Base-by-base conservation (phyloP, 2,113 vertebrate species). In the Sinosuthora webbiana region DNA sequence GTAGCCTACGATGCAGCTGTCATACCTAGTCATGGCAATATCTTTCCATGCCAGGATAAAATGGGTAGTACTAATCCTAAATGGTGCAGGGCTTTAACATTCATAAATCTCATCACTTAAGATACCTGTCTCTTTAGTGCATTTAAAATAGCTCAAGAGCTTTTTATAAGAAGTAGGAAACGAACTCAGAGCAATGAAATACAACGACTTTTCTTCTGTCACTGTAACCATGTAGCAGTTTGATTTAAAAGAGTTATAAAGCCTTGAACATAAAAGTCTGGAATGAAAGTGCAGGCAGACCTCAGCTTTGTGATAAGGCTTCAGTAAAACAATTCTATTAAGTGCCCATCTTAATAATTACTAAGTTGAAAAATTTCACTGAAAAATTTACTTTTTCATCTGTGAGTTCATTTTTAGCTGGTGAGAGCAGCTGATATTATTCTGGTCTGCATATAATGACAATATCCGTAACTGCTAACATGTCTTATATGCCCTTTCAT, bases 91-190 rank as follows among this genome's bases (percentile, higher is more conserved):
- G 81, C 78, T 94, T 93, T 89, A 84, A 70, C 68, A 20, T 91
- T 93, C 73, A 93, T 97, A 95, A 96, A 92, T 87, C 78, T 93
- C 73, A 50, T 78, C 83, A 90, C 87, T 95, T 87, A 94, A 94
- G 91, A 63, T 91, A 70, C 64, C 92, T 86, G 75, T 87, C 87
- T 97, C 83, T 71, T 65, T 94, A 94, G 80, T 83, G 49, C 49
- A 18, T 94, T 90, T 81, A 55, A 94, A 84, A 91, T 90, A 90
- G 84, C 65, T 77, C 60, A 80, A 88, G 65, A 39, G 82, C 59
- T 92, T 90, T 78, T 90, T 64, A 52, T 78, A 83, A 91, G 91
- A 94, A 41, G 53, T 45, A 83, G 70, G 62, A 70, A 71, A 56
- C 60, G 17, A 96, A 87, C 67, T 93, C 24, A 12, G 64, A 75